These are phyloP conservation scores for Acanthosoma haemorrhoidale DNA, from an alignment of 2,888 invertebrate genomes.

Conservation along the genomic window DNA sequence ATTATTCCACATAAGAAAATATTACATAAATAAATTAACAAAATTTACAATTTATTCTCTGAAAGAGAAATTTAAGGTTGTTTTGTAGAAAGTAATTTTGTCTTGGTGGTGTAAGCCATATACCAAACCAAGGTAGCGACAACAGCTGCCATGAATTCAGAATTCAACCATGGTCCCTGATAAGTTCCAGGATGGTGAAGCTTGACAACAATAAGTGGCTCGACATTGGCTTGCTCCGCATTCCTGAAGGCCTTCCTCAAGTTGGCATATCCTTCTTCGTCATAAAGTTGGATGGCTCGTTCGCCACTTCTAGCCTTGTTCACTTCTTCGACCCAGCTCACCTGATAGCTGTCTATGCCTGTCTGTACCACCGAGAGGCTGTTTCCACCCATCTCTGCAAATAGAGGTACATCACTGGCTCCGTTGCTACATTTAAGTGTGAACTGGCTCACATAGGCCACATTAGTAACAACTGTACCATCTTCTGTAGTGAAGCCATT, in stretches of 20 bases:
- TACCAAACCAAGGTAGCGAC: slow-evolving; percentile 72
- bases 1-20: not conserved
- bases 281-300: slow-evolving; percentile 73
- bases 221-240: slow-evolving; percentile 63
- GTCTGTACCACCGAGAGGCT: slow-evolving; percentile 74
- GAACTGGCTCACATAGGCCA: slow-evolving; percentile 89
- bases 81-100: slow-evolving; percentile 57
- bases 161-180: slow-evolving; percentile 87
- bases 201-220: slow-evolving; percentile 64
- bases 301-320: slow-evolving; percentile 75
- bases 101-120: slow-evolving; percentile 77
- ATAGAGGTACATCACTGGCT: slow-evolving; percentile 64
- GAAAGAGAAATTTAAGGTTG: not conserved
- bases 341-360: slow-evolving; percentile 73
- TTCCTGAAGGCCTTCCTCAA: slow-evolving; percentile 70
- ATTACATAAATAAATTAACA: not conserved
- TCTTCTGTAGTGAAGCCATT: slow-evolving; percentile 77
- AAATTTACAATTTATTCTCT: not conserved
- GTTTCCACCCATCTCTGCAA: slow-evolving; percentile 83
- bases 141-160: slow-evolving; percentile 79
- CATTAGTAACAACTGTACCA: slow-evolving; percentile 81
- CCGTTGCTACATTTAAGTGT: slow-evolving; percentile 70
- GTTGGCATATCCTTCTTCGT: slow-evolving; percentile 86
- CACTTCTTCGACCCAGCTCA: slow-evolving; percentile 90
- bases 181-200: slow-evolving; percentile 75